Conservation (phyloP, 2,888 invertebrate genomes). For the Tinea semifulvella region DNA sequence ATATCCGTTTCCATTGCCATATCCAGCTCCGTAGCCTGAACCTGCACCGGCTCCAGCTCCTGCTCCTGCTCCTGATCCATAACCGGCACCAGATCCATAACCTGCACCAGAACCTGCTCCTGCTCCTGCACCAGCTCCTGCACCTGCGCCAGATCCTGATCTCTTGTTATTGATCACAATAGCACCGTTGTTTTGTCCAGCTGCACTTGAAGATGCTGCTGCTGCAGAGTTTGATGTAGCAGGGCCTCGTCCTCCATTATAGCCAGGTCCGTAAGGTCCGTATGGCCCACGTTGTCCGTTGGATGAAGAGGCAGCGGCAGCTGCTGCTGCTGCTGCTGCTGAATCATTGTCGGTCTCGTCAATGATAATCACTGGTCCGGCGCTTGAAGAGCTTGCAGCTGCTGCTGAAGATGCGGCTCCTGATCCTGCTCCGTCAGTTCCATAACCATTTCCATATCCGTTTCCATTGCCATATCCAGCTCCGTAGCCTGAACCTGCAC, state of each 20-base stretch:
- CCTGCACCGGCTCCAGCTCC: not conserved
- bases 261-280: not conserved
- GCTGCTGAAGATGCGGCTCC: conserved; percentile 4
- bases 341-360: not conserved
- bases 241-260: not conserved
- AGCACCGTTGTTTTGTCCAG: not conserved
- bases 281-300: not conserved
- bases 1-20: not conserved
- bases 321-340: not conserved
- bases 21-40: not conserved
- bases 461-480: not conserved
- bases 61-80: not conserved
- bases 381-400: not conserved
- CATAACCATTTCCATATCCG: not conserved
- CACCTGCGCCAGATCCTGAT: not conserved
- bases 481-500: not conserved
- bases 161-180: not conserved
- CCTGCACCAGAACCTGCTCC: not conserved
- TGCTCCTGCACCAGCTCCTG: not conserved
- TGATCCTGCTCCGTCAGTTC: not conserved
- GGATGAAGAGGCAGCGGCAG: not conserved
- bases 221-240: not conserved
- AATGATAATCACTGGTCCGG: not conserved
- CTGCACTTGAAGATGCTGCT: not conserved
- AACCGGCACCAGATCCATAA: not conserved